Conservation (phyloP, 2,888 invertebrate species). For the Digitonthophagus gazella region DNA sequence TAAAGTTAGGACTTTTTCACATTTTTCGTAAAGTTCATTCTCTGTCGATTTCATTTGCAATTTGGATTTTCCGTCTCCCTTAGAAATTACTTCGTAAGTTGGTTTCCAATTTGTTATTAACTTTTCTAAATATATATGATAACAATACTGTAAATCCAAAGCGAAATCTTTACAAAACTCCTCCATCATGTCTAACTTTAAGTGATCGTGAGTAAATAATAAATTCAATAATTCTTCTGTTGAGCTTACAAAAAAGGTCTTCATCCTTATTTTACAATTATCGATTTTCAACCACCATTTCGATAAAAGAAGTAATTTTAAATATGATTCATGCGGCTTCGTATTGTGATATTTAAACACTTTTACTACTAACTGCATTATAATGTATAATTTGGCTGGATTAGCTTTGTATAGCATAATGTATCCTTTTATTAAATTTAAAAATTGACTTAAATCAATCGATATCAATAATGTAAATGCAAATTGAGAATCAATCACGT, state of each 20-base stretch:
- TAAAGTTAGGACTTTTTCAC: slow-evolving; percentile 42
- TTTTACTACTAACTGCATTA: slow-evolving; percentile 33
- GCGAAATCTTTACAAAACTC: slow-evolving; percentile 52
- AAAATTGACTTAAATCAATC: slow-evolving; percentile 32
- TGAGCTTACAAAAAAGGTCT: slow-evolving; percentile 37
- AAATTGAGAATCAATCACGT: slow-evolving; percentile 45
- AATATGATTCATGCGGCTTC: slow-evolving; percentile 25
- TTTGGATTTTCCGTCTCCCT: slow-evolving; percentile 36
- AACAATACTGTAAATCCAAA: slow-evolving; percentile 47
- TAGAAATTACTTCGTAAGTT: slow-evolving; percentile 39
- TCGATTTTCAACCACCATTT: slow-evolving; percentile 43
- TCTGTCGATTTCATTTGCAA: slow-evolving; percentile 36
- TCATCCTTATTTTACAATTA: slow-evolving; percentile 34
- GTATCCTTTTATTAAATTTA: slow-evolving; percentile 38
- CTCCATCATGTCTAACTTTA: slow-evolving; percentile 38
- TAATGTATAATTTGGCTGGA: slow-evolving; percentile 22
- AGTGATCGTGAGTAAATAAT: slow-evolving; percentile 33
- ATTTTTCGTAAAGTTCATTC: slow-evolving; percentile 42
- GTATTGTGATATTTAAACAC: slow-evolving; percentile 33
- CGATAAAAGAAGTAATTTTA: slow-evolving; percentile 31
- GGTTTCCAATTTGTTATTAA: slow-evolving; percentile 52
- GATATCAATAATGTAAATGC: slow-evolving; percentile 46
- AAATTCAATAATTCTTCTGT: slow-evolving; percentile 25
- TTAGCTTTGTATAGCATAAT: slow-evolving; percentile 38
- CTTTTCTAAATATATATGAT: slow-evolving; percentile 46